Percentiles rank a stretch among this genome's conserved stretches.
These are phyloP conservation scores for Beris morrisii DNA, from an alignment of 2,888 invertebrate species.

Conservation along the genomic window DNA sequence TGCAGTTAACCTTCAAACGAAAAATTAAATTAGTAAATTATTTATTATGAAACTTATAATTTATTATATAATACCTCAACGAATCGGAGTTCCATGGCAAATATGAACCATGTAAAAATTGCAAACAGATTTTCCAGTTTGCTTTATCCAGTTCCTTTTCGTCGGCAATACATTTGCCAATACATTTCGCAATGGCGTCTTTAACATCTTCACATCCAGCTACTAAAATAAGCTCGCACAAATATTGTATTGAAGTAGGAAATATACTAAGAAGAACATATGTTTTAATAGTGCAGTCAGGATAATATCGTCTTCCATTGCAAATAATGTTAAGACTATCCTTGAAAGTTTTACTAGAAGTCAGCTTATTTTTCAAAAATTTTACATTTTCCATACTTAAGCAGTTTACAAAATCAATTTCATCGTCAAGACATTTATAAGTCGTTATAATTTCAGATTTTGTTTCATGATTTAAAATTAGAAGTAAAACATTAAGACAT, in stretches of 20 bases:
- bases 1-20: slow-evolving; percentile 44
- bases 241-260: not conserved
- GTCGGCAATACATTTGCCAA: slow-evolving; percentile 3
- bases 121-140: not conserved
- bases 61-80: slow-evolving; percentile 32
- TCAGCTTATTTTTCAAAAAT: not conserved
- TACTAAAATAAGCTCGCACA: not conserved
- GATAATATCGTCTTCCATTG: slow-evolving; percentile 25
- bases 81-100: slow-evolving; percentile 31
- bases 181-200: slow-evolving; percentile 18
- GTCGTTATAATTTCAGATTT: not conserved
- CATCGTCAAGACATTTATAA: slow-evolving; percentile 14
- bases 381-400: not conserved
- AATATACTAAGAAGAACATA: slow-evolving; percentile 33
- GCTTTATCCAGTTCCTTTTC: not conserved
- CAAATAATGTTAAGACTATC: slow-evolving; percentile 14
- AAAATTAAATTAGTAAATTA: not conserved
- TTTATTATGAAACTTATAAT: not conserved
- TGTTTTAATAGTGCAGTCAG: slow-evolving; percentile 32
- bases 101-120: slow-evolving; percentile 23
- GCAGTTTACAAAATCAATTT: slow-evolving; percentile 23
- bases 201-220: slow-evolving; percentile 17
- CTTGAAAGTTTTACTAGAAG: not conserved
- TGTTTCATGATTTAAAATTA: not conserved
- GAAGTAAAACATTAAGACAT: slow-evolving; percentile 22